These are phyloP conservation scores for Siniperca scherzeri DNA, from an alignment of 2,797 vertebrate species.

Conservation along the genomic window DNA sequence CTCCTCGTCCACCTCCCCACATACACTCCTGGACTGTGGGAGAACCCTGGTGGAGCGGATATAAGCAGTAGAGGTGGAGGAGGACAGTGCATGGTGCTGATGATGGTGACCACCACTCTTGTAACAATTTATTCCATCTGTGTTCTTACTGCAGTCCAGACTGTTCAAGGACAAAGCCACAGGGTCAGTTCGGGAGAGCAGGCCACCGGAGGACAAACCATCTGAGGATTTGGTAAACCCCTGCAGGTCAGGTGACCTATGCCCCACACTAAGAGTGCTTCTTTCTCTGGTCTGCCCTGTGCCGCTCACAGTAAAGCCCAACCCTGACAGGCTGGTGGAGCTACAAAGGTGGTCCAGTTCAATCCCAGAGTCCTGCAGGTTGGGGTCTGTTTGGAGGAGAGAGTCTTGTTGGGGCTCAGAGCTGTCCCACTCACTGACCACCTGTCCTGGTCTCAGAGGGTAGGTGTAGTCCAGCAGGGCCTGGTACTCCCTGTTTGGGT, in stretches of 20 bases:
- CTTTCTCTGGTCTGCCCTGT: conserved; percentile 22
- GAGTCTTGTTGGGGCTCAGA: conserved; percentile 25
- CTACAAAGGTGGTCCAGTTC: conserved; percentile 87
- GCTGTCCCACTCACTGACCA: conserved; percentile 59
- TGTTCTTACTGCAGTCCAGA: conserved; percentile 46
- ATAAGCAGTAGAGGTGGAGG: conserved; percentile 48
- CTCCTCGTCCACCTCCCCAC: conserved; percentile 88
- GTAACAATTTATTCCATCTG: conserved; percentile 6
- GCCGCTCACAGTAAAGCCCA: conserved; percentile 47
- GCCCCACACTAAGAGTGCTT: conserved; percentile 2
- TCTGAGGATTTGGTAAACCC: conserved; percentile 57
- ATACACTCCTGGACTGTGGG: conserved; percentile 56
- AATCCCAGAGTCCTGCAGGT: conserved; percentile 92
- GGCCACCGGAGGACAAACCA: conserved; percentile 57
- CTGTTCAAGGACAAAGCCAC: conserved; percentile 64
- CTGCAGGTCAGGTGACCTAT: conserved; percentile 58
- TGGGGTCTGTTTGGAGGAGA: conserved; percentile 64
- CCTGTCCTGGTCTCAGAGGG: conserved; percentile 88
- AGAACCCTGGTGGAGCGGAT: conserved; percentile 74
- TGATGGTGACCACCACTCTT: conserved; percentile 15
- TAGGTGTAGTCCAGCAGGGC: conserved; percentile 95
- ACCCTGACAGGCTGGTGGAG: conserved; percentile 67
- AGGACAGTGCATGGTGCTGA: neutral
- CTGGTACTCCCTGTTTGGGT: conserved; percentile 92
- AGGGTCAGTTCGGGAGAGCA: conserved; percentile 57